Percentiles rank a stretch among this genome's conserved stretches.
phyloP scores from a whole-genome alignment of 2,888 invertebrate genomes.

The Aspidapion aeneum region DNA sequence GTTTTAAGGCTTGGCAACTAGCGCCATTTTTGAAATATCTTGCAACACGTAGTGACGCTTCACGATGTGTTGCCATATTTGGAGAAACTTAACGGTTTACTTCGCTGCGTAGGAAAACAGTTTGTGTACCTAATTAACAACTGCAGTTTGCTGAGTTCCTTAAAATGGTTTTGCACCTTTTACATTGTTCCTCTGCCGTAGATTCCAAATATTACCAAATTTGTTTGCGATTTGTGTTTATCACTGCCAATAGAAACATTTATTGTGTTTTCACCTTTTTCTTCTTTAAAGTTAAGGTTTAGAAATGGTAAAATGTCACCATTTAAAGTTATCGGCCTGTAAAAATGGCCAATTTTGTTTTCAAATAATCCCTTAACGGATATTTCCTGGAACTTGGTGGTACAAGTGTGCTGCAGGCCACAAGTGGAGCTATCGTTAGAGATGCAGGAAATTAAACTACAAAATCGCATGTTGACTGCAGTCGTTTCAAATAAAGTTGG shows the following conservation, averaged over 20 bases:
- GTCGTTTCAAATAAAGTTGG: constrained; percentile 7
- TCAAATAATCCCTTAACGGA: constrained; percentile 24
- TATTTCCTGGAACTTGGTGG: constrained; percentile 27
- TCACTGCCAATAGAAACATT: neutral
- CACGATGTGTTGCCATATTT: too few species aligned
- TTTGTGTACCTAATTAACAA: too few species aligned
- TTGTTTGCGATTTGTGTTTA: neutral
- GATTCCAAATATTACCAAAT: neutral
- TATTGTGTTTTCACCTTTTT: neutral
- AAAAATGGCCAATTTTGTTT: constrained; percentile 21
- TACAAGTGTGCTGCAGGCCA: constrained; percentile 24
- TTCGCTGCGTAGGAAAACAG: too few species aligned
- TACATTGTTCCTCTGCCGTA: neutral
- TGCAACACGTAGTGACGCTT: too few species aligned
- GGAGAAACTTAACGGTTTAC: too few species aligned
- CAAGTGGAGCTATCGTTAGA: constrained; percentile 26
- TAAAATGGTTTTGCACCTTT: neutral
- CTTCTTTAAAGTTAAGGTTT: constrained; percentile 19
- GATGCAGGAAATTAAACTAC: constrained; percentile 31
- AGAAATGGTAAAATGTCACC: constrained; percentile 26
- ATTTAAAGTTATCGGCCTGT: constrained; percentile 29
- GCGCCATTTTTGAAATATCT: too few species aligned
- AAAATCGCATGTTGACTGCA: constrained; percentile 24
- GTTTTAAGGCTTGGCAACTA: too few species aligned
- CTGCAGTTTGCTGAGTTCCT: too few species aligned